A percentile compares a stretch with the other conserved stretches of the same genome.
These are phyloP conservation scores for Horisme vitalbata DNA, from an alignment of 2,888 invertebrate genomes.

Conservation along the genomic window DNA sequence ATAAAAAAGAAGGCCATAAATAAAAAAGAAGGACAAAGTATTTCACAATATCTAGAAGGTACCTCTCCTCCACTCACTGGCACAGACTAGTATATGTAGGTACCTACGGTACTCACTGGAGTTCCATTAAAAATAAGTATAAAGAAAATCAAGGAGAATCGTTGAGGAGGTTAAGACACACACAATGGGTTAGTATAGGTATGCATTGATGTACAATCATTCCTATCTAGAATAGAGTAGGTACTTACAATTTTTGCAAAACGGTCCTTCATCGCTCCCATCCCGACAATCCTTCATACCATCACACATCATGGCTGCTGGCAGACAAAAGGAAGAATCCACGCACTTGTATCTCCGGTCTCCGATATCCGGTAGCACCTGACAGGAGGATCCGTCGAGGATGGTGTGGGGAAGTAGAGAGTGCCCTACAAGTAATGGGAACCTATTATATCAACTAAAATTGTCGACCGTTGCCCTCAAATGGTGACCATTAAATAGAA, in stretches of 20 bases:
- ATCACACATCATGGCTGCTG: constrained; percentile 85
- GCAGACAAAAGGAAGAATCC: constrained; percentile 82
- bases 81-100: no score
- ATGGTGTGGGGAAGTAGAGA: constrained; percentile 39
- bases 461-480: no score
- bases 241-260: constrained; percentile 56
- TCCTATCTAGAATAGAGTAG: background rate
- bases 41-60: no score
- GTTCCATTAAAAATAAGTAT: no score
- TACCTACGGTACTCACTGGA: no score
- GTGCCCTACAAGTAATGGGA: constrained; percentile 45
- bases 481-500: no score
- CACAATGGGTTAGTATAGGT: no score
- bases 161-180: no score
- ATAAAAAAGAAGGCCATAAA: no score
- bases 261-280: constrained; percentile 86
- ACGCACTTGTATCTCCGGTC: constrained; percentile 49
- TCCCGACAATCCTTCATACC: constrained; percentile 87
- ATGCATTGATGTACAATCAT: background rate
- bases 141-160: no score
- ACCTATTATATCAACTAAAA: background rate
- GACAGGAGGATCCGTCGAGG: constrained; percentile 43
- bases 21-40: no score
- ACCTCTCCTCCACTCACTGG: no score
- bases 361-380: constrained; percentile 26